Evolutionary conservation across 2,888 invertebrate species (phyloP), one percentile per base, ranked within the genome.

Genomic region (Mimas tiliae): DNA sequence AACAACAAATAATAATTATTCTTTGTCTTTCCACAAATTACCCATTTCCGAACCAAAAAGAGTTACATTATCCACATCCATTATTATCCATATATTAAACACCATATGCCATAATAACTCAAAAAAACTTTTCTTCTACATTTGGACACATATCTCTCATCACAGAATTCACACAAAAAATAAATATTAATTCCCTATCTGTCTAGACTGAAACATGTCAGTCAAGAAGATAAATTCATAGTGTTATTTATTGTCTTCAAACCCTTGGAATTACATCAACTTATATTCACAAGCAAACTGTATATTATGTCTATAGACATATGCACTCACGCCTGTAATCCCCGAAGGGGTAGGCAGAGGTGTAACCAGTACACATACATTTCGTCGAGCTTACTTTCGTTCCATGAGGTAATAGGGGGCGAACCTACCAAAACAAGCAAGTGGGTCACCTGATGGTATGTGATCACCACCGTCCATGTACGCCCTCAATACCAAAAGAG

Each of bases 141-240:
- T 42, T 33, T n/a, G 42, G 19, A 42, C 11, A 38, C 16, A 19
- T 42, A 19, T 38, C n/a, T 38, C n/a, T 55, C 55, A 55, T 55
- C 55, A 55, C 38, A 9, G 0, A 16, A n/a, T 27, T 27, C 34
- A 42, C 12, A 58, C 42, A 58, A 58, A 58, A 53, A 33, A 53
- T 52, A 52, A 6, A 52, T 52, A 33, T 53, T 14, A 42, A 42
- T 12, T 38, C 12, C 9, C 4, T 38, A 58, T 42, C 19, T 21
- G 58, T 58, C 58, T 42, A 58, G 58, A 19, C 42, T 42, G 42
- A 58, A 12, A 19, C 21, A 38, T 58, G 58, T 42, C 58, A 11
- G 42, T 42, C 42, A 42, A 42, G 11, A 58, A 58, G 58, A 58
- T 58, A 42, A 42, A 58, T 58, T 58, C 42, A 58, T 12, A 58